These are phyloP conservation scores for Neoarius graeffei DNA, from an alignment of 2,113 vertebrate species.

Conservation along the genomic window DNA sequence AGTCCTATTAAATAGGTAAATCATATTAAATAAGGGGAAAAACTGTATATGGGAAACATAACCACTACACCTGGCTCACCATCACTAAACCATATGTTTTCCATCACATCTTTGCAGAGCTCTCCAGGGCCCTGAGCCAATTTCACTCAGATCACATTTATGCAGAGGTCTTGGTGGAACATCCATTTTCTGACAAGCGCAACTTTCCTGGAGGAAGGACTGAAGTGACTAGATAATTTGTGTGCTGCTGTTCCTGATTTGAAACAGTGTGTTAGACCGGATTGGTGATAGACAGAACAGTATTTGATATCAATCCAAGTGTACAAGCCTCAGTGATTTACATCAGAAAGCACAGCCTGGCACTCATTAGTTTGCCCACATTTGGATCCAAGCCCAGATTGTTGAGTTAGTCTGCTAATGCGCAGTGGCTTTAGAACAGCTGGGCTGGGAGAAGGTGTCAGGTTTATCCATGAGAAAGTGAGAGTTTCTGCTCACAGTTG, in stretches of 20 bases:
- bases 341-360: conserved; percentile 9
- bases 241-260: conserved; percentile 24
- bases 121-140: neutral
- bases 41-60: conserved; percentile 48
- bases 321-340: conserved; percentile 4
- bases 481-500: conserved; percentile 5
- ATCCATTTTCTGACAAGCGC: conserved; percentile 26
- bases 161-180: conserved; percentile 6
- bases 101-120: conserved; percentile 52
- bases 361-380: conserved; percentile 23
- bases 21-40: conserved; percentile 15
- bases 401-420: conserved; percentile 37
- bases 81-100: conserved; percentile 63
- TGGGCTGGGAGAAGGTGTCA: conserved; percentile 50
- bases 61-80: conserved; percentile 46
- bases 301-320: conserved; percentile 18
- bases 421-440: conserved; percentile 51
- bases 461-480: conserved; percentile 55
- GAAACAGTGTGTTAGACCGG: conserved; percentile 11
- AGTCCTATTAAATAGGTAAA: conserved; percentile 3
- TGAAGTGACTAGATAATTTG: conserved; percentile 24
- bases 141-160: conserved; percentile 16
- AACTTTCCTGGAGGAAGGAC: conserved; percentile 26
- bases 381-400: conserved; percentile 41
- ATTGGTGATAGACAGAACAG: conserved; percentile 18